A percentile compares a stretch with the other conserved stretches of the same genome.
Conservation (phyloP, 2,888 invertebrate species). For the Dicranocentrus wangi region DNA sequence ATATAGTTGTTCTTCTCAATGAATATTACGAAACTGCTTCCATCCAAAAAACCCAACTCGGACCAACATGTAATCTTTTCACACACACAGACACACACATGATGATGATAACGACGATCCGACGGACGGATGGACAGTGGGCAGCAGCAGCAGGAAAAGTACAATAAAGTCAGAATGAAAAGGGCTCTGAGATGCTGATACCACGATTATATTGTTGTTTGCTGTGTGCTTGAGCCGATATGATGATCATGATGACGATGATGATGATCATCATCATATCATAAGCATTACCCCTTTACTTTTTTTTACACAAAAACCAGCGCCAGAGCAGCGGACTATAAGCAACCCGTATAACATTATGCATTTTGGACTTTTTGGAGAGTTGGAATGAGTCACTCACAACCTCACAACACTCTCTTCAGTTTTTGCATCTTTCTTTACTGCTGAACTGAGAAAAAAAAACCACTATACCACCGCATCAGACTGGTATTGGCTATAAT, state of each 20-base stretch:
- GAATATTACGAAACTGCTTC: not conserved
- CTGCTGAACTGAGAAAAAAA: too few species aligned
- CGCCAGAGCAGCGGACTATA: too few species aligned
- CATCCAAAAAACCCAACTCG: too few species aligned
- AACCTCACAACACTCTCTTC: too few species aligned
- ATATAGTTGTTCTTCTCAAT: not conserved
- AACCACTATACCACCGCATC: too few species aligned
- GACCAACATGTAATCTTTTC: conserved; percentile 13
- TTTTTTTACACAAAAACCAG: too few species aligned
- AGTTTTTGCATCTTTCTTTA: too few species aligned
- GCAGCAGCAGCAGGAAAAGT: conserved; percentile 16
- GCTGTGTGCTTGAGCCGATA: not conserved
- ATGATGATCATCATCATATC: conserved; percentile 14
- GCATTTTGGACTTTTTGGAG: too few species aligned
- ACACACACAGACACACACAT: conserved; percentile 8
- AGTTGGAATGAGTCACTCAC: too few species aligned
- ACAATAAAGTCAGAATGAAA: not conserved
- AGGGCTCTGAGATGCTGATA: not conserved
- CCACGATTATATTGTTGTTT: conserved; percentile 24
- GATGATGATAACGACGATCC: not conserved
- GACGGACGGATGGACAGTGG: conserved; percentile 14
- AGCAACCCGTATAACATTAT: too few species aligned
- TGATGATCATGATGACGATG: conserved; percentile 2
- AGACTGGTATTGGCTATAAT: too few species aligned
- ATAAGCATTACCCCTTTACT: too few species aligned